A percentile compares a stretch with the other conserved stretches of the same genome.
These are phyloP conservation scores for Notoglanidium macrostoma DNA, from an alignment of 2,797 vertebrate genomes.

Conservation along the genomic window DNA sequence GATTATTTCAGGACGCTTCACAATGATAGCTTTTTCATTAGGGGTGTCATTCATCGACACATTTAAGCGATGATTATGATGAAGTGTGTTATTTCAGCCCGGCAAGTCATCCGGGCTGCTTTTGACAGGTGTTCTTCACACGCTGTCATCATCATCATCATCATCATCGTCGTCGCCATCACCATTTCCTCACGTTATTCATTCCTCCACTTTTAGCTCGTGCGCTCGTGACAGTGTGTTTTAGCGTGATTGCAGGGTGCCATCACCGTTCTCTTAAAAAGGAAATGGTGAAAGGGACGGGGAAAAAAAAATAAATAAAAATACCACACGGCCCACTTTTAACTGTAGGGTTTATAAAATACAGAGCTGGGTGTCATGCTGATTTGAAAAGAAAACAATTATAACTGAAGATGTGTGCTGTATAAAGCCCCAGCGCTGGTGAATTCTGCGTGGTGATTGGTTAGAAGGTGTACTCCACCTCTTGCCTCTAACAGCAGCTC, in stretches of 20 bases:
- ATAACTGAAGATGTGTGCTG: background rate
- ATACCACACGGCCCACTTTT: background rate
- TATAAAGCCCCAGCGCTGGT: background rate
- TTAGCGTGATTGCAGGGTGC: background rate
- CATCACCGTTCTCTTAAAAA: background rate
- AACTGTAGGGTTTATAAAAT: background rate
- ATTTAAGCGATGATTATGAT: background rate
- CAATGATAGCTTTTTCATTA: background rate
- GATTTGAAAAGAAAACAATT: background rate
- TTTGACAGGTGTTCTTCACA: background rate
- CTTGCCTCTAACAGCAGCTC: background rate
- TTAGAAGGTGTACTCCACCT: background rate
- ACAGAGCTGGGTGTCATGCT: background rate
- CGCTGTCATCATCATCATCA: background rate
- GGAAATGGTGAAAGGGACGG: background rate
- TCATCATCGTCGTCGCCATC: background rate
- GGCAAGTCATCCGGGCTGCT: too few species aligned
- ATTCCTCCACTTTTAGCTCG: background rate
- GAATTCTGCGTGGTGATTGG: background rate
- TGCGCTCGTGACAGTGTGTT: background rate
- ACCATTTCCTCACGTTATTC: background rate
- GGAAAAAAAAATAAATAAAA: background rate
- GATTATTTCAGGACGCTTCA: background rate
- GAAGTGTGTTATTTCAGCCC: background rate
- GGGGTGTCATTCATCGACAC: background rate